Percentiles rank a stretch among this genome's conserved stretches.
phyloP scores from a whole-genome alignment of 2,888 invertebrate genomes.

The Zootermopsis nevadensis region DNA sequence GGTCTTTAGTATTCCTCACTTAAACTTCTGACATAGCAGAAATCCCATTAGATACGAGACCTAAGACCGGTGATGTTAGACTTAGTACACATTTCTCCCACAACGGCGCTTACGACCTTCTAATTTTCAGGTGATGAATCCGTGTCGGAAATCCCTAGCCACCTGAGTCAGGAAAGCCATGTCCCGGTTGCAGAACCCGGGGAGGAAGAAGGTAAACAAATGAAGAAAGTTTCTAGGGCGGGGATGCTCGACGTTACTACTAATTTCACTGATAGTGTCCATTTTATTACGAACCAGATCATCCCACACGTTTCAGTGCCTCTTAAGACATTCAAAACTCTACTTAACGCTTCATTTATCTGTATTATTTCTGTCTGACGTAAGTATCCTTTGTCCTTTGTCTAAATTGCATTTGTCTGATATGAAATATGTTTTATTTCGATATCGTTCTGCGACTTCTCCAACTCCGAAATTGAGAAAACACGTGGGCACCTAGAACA shows the following conservation, averaged over 20 bases:
- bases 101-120: slow-evolving; percentile 26
- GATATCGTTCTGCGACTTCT: too few species aligned
- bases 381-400: too few species aligned
- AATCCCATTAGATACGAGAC: not conserved
- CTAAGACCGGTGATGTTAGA: not conserved
- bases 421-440: too few species aligned
- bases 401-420: too few species aligned
- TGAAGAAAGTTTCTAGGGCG: not conserved
- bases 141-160: not conserved
- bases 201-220: slow-evolving; percentile 20
- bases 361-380: too few species aligned
- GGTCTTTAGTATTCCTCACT: not conserved
- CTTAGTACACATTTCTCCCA: not conserved
- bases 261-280: not conserved
- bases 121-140: slow-evolving; percentile 30
- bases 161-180: not conserved
- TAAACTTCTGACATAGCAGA: not conserved
- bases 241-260: not conserved
- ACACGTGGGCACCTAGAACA: too few species aligned
- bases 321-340: too few species aligned
- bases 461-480: too few species aligned
- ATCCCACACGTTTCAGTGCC: too few species aligned
- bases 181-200: slow-evolving; percentile 10
- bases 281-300: too few species aligned
- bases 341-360: too few species aligned